phyloP scores from a whole-genome alignment of 2,888 invertebrate species.

The Brachycybe producta region DNA sequence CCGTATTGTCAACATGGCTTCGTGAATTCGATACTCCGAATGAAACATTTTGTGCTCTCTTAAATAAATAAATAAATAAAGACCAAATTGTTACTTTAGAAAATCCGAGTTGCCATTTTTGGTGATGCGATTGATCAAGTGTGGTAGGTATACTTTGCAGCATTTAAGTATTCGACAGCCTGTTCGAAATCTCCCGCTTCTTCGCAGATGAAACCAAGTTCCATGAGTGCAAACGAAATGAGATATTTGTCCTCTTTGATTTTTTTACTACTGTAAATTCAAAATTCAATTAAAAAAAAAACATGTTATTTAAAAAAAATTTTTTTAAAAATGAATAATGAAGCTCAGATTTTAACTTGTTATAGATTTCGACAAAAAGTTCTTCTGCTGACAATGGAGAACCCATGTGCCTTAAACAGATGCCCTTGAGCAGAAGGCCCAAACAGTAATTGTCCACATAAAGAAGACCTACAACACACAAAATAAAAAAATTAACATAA shows the following conservation, averaged over 20 bases:
- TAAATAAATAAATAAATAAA: no score
- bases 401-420: neutral
- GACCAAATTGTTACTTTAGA: no score
- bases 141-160: slow-evolving; percentile 27
- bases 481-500: no score
- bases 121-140: no score
- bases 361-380: neutral
- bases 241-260: slow-evolving; percentile 13
- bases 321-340: neutral
- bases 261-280: slow-evolving; percentile 10
- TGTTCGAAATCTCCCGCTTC: slow-evolving; percentile 7
- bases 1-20: no score
- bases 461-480: no score
- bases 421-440: neutral
- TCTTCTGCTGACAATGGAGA: neutral
- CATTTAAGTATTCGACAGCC: slow-evolving; percentile 8
- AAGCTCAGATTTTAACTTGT: no score
- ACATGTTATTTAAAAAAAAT: no score
- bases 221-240: slow-evolving; percentile 6
- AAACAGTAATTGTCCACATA: neutral
- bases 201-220: slow-evolving; percentile 11
- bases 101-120: no score
- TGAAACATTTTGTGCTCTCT: no score
- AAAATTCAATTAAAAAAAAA: slow-evolving; percentile 12
- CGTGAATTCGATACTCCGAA: no score